phyloP scores from a whole-genome alignment of 2,888 invertebrate species.

The Pheosia gnoma region DNA sequence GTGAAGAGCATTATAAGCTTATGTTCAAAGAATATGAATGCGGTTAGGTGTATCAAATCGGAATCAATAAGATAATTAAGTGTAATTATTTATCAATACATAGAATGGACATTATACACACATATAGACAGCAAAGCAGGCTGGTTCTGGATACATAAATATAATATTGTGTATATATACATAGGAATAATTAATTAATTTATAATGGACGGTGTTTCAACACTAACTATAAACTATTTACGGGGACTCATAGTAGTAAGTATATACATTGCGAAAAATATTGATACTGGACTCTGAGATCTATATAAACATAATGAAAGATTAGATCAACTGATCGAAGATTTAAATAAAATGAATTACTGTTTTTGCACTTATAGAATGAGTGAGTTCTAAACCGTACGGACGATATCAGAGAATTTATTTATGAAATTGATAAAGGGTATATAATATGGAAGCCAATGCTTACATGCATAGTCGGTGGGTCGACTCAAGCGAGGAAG shows the following conservation, averaged over 20 bases:
- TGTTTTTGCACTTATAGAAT: not conserved
- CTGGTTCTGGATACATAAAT: not conserved
- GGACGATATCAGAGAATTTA: not conserved
- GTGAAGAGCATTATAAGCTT: constrained; percentile 18
- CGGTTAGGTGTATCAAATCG: not conserved
- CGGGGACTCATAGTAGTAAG: too few relatives aligned
- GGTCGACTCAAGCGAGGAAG: constrained; percentile 61
- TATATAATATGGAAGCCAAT: constrained; percentile 30
- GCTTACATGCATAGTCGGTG: constrained; percentile 64
- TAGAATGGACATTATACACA: not conserved
- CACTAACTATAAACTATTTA: too few relatives aligned
- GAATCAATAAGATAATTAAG: not conserved
- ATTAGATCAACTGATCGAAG: too few relatives aligned
- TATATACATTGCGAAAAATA: too few relatives aligned
- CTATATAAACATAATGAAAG: too few relatives aligned
- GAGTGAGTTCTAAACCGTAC: not conserved
- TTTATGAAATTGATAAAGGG: not conserved
- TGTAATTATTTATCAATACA: not conserved
- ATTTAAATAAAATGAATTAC: too few relatives aligned
- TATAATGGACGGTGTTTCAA: too few relatives aligned
- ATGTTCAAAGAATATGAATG: constrained; percentile 9
- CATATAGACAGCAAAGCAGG: constrained; percentile 1
- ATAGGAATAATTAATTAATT: too few relatives aligned
- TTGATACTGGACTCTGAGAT: too few relatives aligned
- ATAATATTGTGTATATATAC: not conserved